Conservation (phyloP, 1,140 invertebrate genomes). For the Mercenaria mercenaria region DNA sequence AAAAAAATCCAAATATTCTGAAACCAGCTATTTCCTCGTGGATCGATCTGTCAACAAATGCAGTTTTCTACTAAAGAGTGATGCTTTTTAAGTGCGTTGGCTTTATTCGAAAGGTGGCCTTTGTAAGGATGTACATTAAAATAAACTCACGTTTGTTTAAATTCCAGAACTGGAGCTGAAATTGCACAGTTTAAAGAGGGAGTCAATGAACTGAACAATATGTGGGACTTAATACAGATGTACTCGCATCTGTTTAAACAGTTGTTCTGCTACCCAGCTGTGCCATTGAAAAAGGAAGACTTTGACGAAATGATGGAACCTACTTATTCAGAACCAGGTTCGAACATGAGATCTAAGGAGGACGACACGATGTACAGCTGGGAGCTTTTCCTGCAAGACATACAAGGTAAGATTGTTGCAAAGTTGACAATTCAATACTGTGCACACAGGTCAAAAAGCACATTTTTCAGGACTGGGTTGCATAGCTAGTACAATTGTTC, state of each 20-base stretch:
- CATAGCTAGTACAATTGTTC: no score
- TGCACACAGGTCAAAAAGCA: no score
- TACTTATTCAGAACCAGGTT: neutral
- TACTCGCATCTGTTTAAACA: neutral
- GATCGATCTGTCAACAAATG: no score
- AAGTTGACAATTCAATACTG: no score
- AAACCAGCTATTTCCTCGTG: no score
- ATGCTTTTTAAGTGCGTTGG: neutral
- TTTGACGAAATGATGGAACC: neutral
- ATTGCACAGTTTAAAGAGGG: neutral
- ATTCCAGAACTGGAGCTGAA: neutral
- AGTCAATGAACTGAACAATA: neutral
- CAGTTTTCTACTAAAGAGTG: no score
- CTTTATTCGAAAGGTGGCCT: neutral
- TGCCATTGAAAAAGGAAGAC: neutral
- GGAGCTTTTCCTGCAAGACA: constrained; percentile 35
- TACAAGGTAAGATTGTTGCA: no score
- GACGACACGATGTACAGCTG: constrained; percentile 29
- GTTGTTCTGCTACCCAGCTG: neutral
- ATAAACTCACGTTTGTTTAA: neutral
- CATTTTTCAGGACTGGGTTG: no score
- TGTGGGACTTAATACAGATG: neutral
- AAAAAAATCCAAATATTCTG: no score
- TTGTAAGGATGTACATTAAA: neutral
- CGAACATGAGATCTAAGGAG: neutral